phyloP scores from a whole-genome alignment of 2,888 invertebrate species.

The Zaprionus obscuricornis region DNA sequence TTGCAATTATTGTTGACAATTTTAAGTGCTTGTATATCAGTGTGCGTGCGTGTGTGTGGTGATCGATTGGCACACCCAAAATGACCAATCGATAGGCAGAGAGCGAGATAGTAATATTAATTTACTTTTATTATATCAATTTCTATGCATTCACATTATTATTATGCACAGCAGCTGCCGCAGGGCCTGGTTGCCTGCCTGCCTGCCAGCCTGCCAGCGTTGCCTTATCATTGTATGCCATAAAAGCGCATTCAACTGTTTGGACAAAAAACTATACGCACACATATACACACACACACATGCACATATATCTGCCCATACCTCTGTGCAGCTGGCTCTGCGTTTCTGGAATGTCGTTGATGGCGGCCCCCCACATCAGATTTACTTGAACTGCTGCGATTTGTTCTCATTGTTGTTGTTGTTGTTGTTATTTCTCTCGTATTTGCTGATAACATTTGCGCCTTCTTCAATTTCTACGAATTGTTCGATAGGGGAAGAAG shows the following conservation, averaged over 20 bases:
- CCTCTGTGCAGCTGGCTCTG: slow-evolving; percentile 15
- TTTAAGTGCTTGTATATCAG: background rate
- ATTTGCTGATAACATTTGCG: slow-evolving; percentile 73
- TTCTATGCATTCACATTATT: slow-evolving; percentile 58
- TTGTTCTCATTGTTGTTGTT: slow-evolving; percentile 35
- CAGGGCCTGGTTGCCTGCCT: too few species aligned
- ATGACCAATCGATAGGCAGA: slow-evolving; percentile 18
- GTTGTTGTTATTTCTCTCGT: slow-evolving; percentile 33
- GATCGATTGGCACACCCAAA: slow-evolving; percentile 31
- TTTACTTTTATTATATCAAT: slow-evolving; percentile 61
- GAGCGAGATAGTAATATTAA: slow-evolving; percentile 64
- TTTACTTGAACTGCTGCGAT: slow-evolving; percentile 15
- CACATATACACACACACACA: slow-evolving; percentile 3
- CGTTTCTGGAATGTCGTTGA: slow-evolving; percentile 55
- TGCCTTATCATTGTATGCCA: slow-evolving; percentile 49
- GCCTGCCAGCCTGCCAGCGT: background rate
- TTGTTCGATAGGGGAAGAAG: background rate
- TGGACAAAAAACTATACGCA: slow-evolving; percentile 31
- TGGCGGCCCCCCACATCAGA: slow-evolving; percentile 35
- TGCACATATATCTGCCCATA: background rate
- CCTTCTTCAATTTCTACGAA: slow-evolving; percentile 42
- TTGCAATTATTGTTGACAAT: slow-evolving; percentile 7
- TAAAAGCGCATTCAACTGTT: slow-evolving; percentile 60
- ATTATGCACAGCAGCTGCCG: slow-evolving; percentile 45
- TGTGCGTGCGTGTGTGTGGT: background rate